A percentile compares a stretch with the other conserved stretches of the same genome.
These are phyloP conservation scores for Prunella strophiata DNA, from an alignment of 2,797 vertebrate genomes.

Conservation along the genomic window DNA sequence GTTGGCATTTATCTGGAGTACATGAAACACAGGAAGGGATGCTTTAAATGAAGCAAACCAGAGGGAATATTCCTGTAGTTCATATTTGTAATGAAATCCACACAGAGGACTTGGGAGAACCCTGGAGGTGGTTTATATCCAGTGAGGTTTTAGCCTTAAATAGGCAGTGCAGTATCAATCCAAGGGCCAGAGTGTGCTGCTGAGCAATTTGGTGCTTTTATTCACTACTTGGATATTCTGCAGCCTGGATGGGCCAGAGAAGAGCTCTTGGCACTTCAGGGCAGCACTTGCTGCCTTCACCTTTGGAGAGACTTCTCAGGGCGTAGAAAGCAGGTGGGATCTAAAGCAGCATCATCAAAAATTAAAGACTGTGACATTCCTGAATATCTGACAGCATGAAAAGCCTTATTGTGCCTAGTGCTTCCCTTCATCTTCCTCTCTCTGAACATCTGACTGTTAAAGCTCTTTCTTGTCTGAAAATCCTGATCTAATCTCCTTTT, in stretches of 20 bases:
- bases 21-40: neutral
- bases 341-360: neutral
- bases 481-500: neutral
- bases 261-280: neutral
- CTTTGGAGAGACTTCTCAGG: neutral
- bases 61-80: neutral
- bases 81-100: fast-evolving
- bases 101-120: neutral
- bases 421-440: neutral
- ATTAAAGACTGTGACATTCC: neutral
- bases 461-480: neutral
- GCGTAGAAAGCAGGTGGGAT: neutral
- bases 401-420: neutral
- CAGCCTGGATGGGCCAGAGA: neutral
- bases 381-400: neutral
- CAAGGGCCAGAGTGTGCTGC: neutral
- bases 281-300: neutral
- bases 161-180: fast-evolving
- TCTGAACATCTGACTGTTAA: neutral
- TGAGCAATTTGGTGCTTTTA: neutral
- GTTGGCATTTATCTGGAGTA: neutral
- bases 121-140: neutral
- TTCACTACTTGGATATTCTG: neutral
- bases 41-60: neutral
- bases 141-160: neutral